Conservation (phyloP, 1,140 invertebrate species). For the Achatina immaculata region DNA sequence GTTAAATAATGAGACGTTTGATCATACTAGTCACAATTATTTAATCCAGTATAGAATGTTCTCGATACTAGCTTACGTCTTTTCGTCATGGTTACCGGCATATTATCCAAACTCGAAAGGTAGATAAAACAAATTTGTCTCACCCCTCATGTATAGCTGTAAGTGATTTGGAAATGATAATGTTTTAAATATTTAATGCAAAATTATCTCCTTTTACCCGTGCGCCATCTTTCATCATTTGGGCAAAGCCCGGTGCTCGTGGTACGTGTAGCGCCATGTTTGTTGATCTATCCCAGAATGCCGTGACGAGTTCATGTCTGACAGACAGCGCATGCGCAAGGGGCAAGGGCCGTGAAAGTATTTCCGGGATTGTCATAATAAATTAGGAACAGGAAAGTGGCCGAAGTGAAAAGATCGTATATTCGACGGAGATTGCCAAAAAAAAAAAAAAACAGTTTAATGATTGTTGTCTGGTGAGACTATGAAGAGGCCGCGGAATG, state of each 20-base stretch:
- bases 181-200: no score
- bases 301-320: slow-evolving; percentile 30
- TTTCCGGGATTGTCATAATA: slow-evolving; percentile 56
- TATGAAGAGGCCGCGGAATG: slow-evolving; percentile 97
- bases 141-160: no score
- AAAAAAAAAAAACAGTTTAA: slow-evolving; percentile 39
- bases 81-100: no score
- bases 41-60: no score
- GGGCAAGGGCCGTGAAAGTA: slow-evolving; percentile 46
- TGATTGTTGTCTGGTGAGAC: slow-evolving; percentile 51
- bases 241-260: slow-evolving; percentile 91
- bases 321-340: slow-evolving; percentile 52
- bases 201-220: no score
- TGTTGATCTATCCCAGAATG: slow-evolving; percentile 45
- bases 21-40: no score
- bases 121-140: no score
- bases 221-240: slow-evolving; percentile 96
- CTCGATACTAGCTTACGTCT: no score
- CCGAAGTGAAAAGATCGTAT: background rate
- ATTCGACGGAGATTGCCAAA: slow-evolving; percentile 9
- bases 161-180: no score
- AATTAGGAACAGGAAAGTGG: slow-evolving; percentile 46
- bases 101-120: no score
- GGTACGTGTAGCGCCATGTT: slow-evolving; percentile 80
- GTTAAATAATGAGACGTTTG: no score